These are phyloP conservation scores for Drosophila jambulina DNA, from an alignment of 1,140 invertebrate genomes.

Conservation along the genomic window DNA sequence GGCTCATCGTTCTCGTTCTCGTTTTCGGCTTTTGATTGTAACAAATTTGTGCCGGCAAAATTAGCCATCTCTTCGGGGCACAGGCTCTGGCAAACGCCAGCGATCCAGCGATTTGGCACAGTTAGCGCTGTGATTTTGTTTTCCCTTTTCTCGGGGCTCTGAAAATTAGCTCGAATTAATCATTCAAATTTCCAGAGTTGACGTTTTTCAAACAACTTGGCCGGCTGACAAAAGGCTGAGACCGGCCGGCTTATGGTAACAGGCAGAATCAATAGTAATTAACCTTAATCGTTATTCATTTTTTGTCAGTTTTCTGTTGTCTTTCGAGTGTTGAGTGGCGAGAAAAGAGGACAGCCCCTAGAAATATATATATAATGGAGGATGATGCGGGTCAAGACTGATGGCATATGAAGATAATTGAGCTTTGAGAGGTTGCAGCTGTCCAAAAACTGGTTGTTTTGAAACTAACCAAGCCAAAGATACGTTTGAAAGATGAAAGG, in stretches of 20 bases:
- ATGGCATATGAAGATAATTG: constrained; percentile 33
- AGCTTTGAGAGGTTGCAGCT: constrained; percentile 32
- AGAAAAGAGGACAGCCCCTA: constrained; percentile 30
- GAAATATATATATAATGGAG: constrained; percentile 19
- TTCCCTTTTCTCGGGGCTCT: constrained; percentile 26
- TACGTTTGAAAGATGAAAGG: background rate
- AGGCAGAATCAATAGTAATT: constrained; percentile 81
- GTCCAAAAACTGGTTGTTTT: constrained; percentile 19
- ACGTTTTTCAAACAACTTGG: constrained; percentile 56
- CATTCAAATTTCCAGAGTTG: constrained; percentile 68
- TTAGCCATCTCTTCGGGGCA: constrained; percentile 66
- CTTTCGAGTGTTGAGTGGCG: constrained; percentile 42
- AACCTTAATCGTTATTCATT: constrained; percentile 73
- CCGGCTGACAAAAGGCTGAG: constrained; percentile 56
- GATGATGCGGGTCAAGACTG: constrained; percentile 48
- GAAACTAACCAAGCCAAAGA: background rate
- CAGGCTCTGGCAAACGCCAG: constrained; percentile 26
- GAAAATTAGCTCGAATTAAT: constrained; percentile 74
- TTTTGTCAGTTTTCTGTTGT: constrained; percentile 39
- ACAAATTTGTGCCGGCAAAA: constrained; percentile 79
- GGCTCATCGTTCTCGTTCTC: constrained; percentile 61
- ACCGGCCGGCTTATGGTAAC: constrained; percentile 39
- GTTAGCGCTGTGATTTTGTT: constrained; percentile 55
- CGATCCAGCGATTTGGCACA: constrained; percentile 72
- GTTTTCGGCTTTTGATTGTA: constrained; percentile 74